phyloP scores from a whole-genome alignment of 2,888 invertebrate species.

The Lobophora halterata region DNA sequence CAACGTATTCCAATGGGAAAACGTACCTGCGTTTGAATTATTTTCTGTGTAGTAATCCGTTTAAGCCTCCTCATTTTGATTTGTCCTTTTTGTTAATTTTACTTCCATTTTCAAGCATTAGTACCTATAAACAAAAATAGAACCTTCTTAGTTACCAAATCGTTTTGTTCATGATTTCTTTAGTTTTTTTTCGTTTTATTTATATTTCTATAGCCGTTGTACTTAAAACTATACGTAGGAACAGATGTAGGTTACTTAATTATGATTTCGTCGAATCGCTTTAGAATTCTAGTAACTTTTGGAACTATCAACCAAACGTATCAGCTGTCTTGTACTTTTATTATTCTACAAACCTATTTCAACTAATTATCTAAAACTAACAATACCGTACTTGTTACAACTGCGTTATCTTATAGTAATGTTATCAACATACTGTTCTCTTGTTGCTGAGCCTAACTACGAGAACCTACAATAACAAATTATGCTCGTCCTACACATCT shows the following conservation, averaged over 20 bases:
- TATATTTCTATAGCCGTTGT: too few relatives aligned
- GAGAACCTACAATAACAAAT: constrained; percentile 24
- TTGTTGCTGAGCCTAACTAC: constrained; percentile 21
- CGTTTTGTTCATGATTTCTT: constrained; percentile 8
- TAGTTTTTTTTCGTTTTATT: too few relatives aligned
- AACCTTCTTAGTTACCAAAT: too few relatives aligned
- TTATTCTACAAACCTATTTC: constrained; percentile 18
- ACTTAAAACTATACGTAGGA: too few relatives aligned
- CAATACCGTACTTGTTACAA: constrained; percentile 17
- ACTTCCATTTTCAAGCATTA: too few relatives aligned
- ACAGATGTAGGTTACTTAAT: too few relatives aligned
- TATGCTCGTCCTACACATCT: constrained; percentile 28
- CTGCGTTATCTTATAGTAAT: constrained; percentile 24
- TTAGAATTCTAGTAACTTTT: too few relatives aligned
- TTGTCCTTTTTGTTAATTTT: background rate
- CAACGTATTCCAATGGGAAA: constrained; percentile 41
- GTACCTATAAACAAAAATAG: too few relatives aligned
- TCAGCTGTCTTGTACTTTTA: too few relatives aligned
- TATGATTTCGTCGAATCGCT: too few relatives aligned
- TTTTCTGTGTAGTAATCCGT: constrained; percentile 26
- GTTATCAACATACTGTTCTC: constrained; percentile 23
- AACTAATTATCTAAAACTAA: constrained; percentile 16
- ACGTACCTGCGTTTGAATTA: constrained; percentile 31
- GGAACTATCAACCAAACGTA: too few relatives aligned
- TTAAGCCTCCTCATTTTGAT: constrained; percentile 6